These are phyloP conservation scores for Macaria liturata DNA, from an alignment of 2,888 invertebrate genomes.

Conservation along the genomic window DNA sequence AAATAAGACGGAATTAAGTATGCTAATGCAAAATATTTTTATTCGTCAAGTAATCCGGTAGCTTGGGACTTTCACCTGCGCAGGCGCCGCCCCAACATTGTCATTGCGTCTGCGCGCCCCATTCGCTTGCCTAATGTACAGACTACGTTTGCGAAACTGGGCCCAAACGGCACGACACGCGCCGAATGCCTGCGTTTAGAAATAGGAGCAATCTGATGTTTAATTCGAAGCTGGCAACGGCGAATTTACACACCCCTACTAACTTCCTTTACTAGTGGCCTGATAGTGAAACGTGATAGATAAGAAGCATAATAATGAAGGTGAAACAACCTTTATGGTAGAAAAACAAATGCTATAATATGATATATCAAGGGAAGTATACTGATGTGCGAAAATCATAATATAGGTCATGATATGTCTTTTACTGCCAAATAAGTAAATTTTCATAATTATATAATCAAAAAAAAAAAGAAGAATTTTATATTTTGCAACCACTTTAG, in stretches of 20 bases:
- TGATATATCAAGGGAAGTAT: too few species aligned
- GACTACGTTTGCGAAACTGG: slow-evolving; percentile 62
- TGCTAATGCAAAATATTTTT: slow-evolving; percentile 40
- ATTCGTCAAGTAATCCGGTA: slow-evolving; percentile 50
- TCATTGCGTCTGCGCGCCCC: slow-evolving; percentile 63
- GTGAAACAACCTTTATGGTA: slow-evolving; percentile 11
- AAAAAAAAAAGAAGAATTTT: slow-evolving; percentile 6
- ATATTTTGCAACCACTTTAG: slow-evolving; percentile 17
- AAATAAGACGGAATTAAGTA: slow-evolving; percentile 25
- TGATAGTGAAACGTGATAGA: slow-evolving; percentile 18
- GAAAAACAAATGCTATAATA: too few species aligned
- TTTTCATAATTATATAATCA: slow-evolving; percentile 11
- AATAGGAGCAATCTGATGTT: slow-evolving; percentile 43
- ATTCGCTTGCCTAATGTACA: slow-evolving; percentile 72
- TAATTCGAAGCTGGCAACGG: slow-evolving; percentile 16
- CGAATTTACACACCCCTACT: slow-evolving; percentile 10
- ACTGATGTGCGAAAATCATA: too few species aligned
- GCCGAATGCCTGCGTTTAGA: slow-evolving; percentile 49
- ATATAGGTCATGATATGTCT: too few species aligned
- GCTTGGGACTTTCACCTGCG: slow-evolving; percentile 69
- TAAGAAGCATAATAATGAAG: slow-evolving; percentile 11
- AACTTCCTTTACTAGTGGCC: slow-evolving; percentile 12
- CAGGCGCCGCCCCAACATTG: slow-evolving; percentile 60
- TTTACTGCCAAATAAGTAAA: slow-evolving; percentile 1
- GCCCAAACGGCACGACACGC: slow-evolving; percentile 54